Evolutionary conservation across 2,888 invertebrate genomes (phyloP), one percentile per base, ranked within the genome.

Genomic region (Caenorhabditis uteleia): DNA sequence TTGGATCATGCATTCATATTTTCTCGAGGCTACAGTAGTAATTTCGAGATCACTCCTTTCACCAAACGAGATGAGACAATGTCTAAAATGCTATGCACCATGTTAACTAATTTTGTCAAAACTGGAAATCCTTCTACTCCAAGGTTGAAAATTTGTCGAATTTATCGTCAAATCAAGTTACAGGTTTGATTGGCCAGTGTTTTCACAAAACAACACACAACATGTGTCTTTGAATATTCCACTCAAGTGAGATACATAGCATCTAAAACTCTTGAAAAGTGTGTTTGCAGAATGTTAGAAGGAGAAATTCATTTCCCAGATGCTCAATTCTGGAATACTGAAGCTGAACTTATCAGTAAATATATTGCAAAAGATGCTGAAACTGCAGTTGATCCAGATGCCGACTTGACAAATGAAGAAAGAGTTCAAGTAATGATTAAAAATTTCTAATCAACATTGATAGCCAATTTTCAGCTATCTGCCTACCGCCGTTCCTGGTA

Each of bases 1-100:
- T 56, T 83, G 21, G 83, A 83, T 58, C 83, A 83, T 56, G 79
- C 82, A 7, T 83, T 76, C 69, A 79, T 83, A 26, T 83, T 83
- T 70, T 75, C 78, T 1, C 55, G 71, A 39, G 83, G 83, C 18
- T 83, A 83, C 73, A 75, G 57, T 16, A 62, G 62, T 25, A 73
- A 74, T 49, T 71, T 71, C 36, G 65, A 74, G 57, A 74, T 83
- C 18, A 66, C 68, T 21, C 79, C 82, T 1, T 83, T 68, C 64
- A 70, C 76, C 8, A 77, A 80, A 36, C 67, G 72, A 18, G 83
- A 83, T 40, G 71, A 74, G 43, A 68, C 69, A 4, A 79, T 83
- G 77, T 70, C 79, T 3, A 68, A 75, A 16, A 68, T 81, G 54
- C 43, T 82, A 16, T 75, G 71, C 40, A 78, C 70, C 29, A 74